Percentiles rank a stretch among this genome's conserved stretches.
Evolutionary conservation across 2,113 vertebrate species (phyloP).

Genomic region (Ciconia maguari): DNA sequence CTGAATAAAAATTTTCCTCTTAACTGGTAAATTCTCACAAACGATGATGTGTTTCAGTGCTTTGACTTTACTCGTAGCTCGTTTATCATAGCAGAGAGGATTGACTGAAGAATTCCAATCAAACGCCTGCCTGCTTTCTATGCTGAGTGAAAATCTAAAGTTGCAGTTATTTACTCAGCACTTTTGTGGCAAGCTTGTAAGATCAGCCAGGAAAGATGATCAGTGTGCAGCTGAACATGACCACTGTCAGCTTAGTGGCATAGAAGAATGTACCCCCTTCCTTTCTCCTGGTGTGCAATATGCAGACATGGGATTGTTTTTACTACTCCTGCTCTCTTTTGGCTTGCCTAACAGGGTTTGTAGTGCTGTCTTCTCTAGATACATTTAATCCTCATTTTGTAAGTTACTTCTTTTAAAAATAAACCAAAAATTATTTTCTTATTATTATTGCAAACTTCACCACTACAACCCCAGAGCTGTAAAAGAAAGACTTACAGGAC

Average conservation of each 20-base stretch:
- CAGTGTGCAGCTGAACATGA: neutral
- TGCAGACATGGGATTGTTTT: neutral
- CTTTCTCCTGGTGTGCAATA: neutral
- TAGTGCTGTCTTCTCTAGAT: neutral
- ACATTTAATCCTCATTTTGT: neutral
- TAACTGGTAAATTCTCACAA: neutral
- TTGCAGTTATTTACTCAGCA: constrained; percentile 4
- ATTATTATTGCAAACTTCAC: neutral
- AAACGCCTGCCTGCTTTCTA: neutral
- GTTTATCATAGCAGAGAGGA: constrained; percentile 3
- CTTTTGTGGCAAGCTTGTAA: neutral
- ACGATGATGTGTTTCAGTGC: neutral
- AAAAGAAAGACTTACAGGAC: neutral
- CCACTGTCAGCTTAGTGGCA: neutral
- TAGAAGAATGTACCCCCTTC: neutral
- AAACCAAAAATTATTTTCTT: neutral
- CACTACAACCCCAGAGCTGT: neutral
- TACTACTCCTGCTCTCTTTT: neutral
- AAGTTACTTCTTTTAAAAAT: neutral
- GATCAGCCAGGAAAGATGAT: neutral
- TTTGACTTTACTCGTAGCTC: neutral
- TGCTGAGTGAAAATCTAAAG: neutral
- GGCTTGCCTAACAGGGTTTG: neutral
- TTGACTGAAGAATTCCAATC: neutral
- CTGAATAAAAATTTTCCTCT: constrained; percentile 14